phyloP scores from a whole-genome alignment of 1,140 invertebrate genomes.

The Caenorhabditis tropicalis region DNA sequence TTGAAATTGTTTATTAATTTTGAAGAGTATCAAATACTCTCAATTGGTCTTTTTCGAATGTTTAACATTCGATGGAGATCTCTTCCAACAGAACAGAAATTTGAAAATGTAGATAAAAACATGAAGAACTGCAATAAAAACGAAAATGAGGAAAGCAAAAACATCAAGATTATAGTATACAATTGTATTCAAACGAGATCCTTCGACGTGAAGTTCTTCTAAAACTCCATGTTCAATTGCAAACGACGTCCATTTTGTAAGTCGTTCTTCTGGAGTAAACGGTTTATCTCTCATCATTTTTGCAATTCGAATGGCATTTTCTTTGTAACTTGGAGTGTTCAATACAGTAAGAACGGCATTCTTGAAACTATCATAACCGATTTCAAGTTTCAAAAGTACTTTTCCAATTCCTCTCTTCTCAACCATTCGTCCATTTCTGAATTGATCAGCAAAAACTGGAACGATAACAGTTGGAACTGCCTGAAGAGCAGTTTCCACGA shows the following conservation, averaged over 20 bases:
- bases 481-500: constrained; percentile 58
- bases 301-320: constrained; percentile 51
- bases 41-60: constrained; percentile 6
- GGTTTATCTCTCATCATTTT: constrained; percentile 57
- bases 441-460: constrained; percentile 64
- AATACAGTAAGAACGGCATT: constrained; percentile 27
- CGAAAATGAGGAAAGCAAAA: constrained; percentile 37
- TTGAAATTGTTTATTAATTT: not conserved
- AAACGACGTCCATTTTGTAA: constrained; percentile 59
- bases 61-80: not conserved
- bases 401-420: constrained; percentile 59
- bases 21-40: not conserved
- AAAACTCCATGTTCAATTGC: constrained; percentile 55
- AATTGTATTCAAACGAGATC: constrained; percentile 51
- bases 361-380: constrained; percentile 40
- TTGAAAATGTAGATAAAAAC: constrained; percentile 1
- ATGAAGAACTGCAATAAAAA: not conserved
- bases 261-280: constrained; percentile 56
- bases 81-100: not conserved
- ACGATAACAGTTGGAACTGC: constrained; percentile 64
- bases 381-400: constrained; percentile 53
- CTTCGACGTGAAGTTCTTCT: constrained; percentile 55
- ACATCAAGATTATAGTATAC: constrained; percentile 60
- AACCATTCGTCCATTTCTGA: constrained; percentile 56
- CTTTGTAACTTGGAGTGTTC: constrained; percentile 56